Evolutionary conservation across 2,888 invertebrate species (phyloP), one percentile per base, ranked within the genome.

Genomic region (Trichogramma evanescens): DNA sequence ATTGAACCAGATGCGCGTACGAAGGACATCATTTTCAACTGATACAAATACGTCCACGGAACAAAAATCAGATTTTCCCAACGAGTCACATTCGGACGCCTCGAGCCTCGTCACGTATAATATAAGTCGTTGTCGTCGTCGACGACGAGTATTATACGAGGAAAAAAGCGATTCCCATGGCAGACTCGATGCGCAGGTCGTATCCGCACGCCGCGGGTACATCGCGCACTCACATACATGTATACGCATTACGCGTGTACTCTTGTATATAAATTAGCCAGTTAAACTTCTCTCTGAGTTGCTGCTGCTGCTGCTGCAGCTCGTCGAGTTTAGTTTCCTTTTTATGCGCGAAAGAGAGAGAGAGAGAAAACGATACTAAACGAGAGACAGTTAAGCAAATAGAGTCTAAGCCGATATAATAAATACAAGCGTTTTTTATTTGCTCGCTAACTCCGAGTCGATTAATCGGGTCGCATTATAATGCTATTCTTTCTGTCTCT

Each of bases 181-280:
- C n/a, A 4, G 7, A 44, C 10, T 5, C 50, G 3, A 38, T 40
- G 54, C 45, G 13, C 51, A 57, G 50, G 50, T 26, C 26, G 26
- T 26, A 26, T 26, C 26, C 26, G 26, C 26, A 26, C 26, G 3
- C 26, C 26, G 26, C 26, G 2, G 26, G 26, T 26, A 26, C 26
- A 26, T 26, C 26, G 26, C 26, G 26, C 26, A 26, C 26, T 26
- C 26, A 26, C 26, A 26, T 26, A 26, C 26, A 26, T 26, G 26
- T 26, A 26, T 3, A 26, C 26, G 26, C 26, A 26, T 26, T 26
- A 26, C 26, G 26, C 26, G 26, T 26, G 26, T 26, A 26, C 26
- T 26, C 26, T 26, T 26, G 26, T 26, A 26, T 56, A 50, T 56
- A 56, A 56, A 56, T 56, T 56, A 56, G 56, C 56, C 56, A 44